phyloP scores from a whole-genome alignment of 2,113 vertebrate species.

The Pionites leucogaster region DNA sequence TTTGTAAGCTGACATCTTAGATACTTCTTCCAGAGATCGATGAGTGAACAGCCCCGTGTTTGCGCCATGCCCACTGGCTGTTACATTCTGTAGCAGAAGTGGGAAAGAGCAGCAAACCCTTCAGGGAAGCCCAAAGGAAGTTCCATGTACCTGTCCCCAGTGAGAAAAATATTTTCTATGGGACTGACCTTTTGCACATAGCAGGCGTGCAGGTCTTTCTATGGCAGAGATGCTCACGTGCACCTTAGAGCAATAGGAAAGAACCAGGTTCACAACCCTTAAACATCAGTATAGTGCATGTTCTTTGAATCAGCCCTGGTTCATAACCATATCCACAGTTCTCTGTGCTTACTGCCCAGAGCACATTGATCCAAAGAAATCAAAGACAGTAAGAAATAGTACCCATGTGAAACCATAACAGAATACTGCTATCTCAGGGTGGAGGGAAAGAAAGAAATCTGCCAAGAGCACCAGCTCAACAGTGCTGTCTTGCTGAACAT shows the following conservation, averaged over 20 bases:
- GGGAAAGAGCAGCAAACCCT: background rate
- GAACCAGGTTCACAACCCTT: background rate
- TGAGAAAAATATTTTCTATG: background rate
- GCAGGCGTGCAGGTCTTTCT: background rate
- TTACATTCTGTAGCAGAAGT: background rate
- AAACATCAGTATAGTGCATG: background rate
- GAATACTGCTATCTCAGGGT: background rate
- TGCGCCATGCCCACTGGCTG: background rate
- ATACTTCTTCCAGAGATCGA: background rate
- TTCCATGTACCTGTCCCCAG: background rate
- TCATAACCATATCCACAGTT: background rate
- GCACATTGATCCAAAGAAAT: background rate
- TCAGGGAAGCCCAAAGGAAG: background rate
- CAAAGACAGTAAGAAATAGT: background rate
- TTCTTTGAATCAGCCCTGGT: background rate
- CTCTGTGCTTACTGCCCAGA: background rate
- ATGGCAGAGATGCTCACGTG: fast-evolving
- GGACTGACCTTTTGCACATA: background rate
- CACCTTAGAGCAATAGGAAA: background rate
- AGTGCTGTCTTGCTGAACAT: background rate
- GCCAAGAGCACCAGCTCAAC: background rate
- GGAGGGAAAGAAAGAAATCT: background rate
- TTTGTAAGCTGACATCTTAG: background rate
- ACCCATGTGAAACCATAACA: background rate
- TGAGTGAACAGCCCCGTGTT: background rate